Evolutionary conservation across 2,888 invertebrate genomes (phyloP), one percentile per base, ranked within the genome.

Genomic region (Amphipoea lucens): DNA sequence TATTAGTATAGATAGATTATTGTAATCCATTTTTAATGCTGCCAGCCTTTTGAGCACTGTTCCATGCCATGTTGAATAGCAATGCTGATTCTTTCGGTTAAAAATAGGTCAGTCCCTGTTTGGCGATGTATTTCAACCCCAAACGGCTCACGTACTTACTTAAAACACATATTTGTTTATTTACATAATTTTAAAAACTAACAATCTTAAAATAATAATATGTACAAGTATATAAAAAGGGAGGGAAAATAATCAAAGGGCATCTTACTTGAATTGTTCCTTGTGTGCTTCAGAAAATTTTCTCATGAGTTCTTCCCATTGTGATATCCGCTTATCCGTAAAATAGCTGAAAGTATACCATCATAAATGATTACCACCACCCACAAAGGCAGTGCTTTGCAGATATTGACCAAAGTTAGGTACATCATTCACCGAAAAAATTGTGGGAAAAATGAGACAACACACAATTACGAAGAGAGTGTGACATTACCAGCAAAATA

Each of bases 241-340:
- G n/a, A n/a, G n/a, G n/a, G n/a, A n/a, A n/a, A n/a, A n/a, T n/a
- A n/a, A n/a, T n/a, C n/a, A n/a, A n/a, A n/a, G n/a, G n/a, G n/a
- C n/a, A n/a, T n/a, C 94, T 91, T 89, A 96, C 96, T 92, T 94
- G 94, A 96, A 95, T 81, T 93, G 90, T 45, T 93, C 94, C 84
- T 94, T 94, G 86, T 95, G 93, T 6, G 93, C 91, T 80, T 94
- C 92, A 0, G 96, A 95, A 87, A 96, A 96, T 84, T 95, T 96
- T 77, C 94, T 94, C 96, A 96, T 95, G 45, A 96, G 87, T 3
- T 91, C 92, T 85, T 96, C 96, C 96, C 96, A 96, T 86, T 95
- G 95, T 73, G 95, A 94, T 45, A 89, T 82, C 9, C 95, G 94
- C 80, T 95, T 95, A 69, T 94, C 92, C 4, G 87, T 69, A 29